Evolutionary conservation across 2,888 invertebrate genomes (phyloP).

Genomic region (Heterodera filipjevi): DNA sequence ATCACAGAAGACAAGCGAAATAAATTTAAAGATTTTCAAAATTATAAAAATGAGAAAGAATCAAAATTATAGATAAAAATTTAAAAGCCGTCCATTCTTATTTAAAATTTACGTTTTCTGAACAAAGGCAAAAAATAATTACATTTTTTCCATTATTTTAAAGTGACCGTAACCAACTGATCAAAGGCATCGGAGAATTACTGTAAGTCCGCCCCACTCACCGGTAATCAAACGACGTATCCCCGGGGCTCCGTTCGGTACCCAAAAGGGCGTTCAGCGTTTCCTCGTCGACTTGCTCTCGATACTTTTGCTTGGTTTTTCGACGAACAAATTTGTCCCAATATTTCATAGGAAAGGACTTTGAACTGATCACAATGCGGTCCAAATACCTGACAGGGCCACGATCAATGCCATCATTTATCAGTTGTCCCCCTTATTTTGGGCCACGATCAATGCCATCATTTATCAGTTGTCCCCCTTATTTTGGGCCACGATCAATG

Average conservation of each 20-base stretch:
- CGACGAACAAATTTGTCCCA: constrained; percentile 99
- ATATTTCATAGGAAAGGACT: constrained; percentile 97
- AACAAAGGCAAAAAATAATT: too few species aligned
- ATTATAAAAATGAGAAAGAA: too few species aligned
- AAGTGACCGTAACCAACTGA: too few species aligned
- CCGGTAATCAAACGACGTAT: constrained; percentile 57
- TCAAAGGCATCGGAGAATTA: neutral
- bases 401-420: too few species aligned
- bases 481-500: too few species aligned
- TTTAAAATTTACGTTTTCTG: too few species aligned
- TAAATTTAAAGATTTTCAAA: too few species aligned
- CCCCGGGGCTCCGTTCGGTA: constrained; percentile 73
- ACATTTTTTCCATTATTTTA: too few species aligned
- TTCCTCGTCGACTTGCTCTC: constrained; percentile 72
- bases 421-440: neutral
- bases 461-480: neutral
- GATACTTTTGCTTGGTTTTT: constrained; percentile 72
- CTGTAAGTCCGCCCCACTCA: neutral
- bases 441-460: too few species aligned
- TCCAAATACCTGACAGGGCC: constrained; percentile 53
- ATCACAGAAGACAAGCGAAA: too few species aligned
- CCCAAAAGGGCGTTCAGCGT: constrained; percentile 78
- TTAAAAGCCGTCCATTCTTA: too few species aligned
- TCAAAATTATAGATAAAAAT: too few species aligned
- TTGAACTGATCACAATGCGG: constrained; percentile 67